These are phyloP conservation scores for Helleia helle DNA, from an alignment of 2,888 invertebrate species.

Conservation along the genomic window DNA sequence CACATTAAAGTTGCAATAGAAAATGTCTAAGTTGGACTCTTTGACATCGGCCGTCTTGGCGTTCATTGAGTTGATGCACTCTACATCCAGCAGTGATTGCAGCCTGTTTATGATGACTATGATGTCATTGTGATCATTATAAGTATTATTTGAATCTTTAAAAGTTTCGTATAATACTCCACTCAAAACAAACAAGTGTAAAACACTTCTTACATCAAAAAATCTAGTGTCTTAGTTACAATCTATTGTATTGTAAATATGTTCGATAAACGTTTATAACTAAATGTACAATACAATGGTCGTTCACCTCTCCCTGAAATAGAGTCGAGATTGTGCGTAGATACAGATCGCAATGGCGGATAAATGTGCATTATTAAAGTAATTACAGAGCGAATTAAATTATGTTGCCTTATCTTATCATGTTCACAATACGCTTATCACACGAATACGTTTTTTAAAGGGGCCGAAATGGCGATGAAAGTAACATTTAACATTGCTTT, in stretches of 20 bases:
- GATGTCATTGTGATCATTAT: too few species aligned
- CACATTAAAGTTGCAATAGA: too few species aligned
- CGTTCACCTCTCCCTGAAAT: slow-evolving; percentile 52
- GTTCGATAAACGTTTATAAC: slow-evolving; percentile 68
- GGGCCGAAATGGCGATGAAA: too few species aligned
- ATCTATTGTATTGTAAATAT: slow-evolving; percentile 56
- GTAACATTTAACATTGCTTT: too few species aligned
- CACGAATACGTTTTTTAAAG: too few species aligned
- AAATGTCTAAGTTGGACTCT: too few species aligned
- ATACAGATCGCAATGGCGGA: slow-evolving; percentile 39
- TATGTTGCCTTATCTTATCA: slow-evolving; percentile 8
- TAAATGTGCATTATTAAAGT: slow-evolving; percentile 28
- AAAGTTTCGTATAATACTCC: too few species aligned
- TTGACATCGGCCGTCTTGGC: too few species aligned
- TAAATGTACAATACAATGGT: slow-evolving; percentile 62
- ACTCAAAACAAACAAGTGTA: slow-evolving; percentile 16
- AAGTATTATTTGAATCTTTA: too few species aligned
- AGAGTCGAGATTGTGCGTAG: slow-evolving; percentile 44
- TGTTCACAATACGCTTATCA: slow-evolving; percentile 1
- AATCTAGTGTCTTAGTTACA: slow-evolving; percentile 40
- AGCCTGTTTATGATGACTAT: too few species aligned
- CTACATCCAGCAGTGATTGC: too few species aligned
- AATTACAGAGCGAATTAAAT: slow-evolving; percentile 24
- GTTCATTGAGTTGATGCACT: too few species aligned
- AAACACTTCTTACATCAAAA: slow-evolving; percentile 30